A percentile compares a stretch with the other conserved stretches of the same genome.
These are phyloP conservation scores for Zalophus californianus DNA, from an alignment of 2,797 vertebrate species.

Conservation along the genomic window DNA sequence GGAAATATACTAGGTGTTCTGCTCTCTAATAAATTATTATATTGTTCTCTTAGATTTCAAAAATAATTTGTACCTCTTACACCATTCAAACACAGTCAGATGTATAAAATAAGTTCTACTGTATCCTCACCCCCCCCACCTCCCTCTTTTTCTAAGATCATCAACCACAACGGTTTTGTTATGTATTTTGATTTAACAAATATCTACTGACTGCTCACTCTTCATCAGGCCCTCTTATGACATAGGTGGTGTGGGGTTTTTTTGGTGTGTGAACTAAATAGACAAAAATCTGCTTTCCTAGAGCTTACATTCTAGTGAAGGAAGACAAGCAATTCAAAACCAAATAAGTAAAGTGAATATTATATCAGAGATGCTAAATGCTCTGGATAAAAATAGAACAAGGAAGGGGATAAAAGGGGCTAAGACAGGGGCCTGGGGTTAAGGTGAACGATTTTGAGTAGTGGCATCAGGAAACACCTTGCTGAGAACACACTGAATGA, in stretches of 20 bases:
- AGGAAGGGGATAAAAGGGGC: neutral
- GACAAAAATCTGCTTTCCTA: neutral
- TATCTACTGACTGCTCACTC: neutral
- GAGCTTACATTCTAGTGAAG: neutral
- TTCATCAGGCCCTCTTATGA: neutral
- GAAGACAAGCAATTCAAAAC: neutral
- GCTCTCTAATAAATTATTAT: constrained; percentile 10
- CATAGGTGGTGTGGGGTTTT: neutral
- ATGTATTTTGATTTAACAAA: neutral
- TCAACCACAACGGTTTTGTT: neutral
- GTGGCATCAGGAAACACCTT: neutral
- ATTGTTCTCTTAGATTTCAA: neutral
- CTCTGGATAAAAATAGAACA: neutral
- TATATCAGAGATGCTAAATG: neutral
- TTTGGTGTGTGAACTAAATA: neutral
- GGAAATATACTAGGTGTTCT: neutral
- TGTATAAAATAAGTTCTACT: neutral
- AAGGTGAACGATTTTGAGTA: neutral
- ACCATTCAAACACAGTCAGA: neutral
- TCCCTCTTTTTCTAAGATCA: neutral
- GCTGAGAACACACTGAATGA: neutral
- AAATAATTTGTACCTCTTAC: neutral
- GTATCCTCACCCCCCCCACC: neutral
- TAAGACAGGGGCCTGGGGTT: neutral
- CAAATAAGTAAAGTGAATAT: constrained; percentile 13